Base-by-base conservation (phyloP, 2,888 invertebrate species). In the Ditula angustiorana region DNA sequence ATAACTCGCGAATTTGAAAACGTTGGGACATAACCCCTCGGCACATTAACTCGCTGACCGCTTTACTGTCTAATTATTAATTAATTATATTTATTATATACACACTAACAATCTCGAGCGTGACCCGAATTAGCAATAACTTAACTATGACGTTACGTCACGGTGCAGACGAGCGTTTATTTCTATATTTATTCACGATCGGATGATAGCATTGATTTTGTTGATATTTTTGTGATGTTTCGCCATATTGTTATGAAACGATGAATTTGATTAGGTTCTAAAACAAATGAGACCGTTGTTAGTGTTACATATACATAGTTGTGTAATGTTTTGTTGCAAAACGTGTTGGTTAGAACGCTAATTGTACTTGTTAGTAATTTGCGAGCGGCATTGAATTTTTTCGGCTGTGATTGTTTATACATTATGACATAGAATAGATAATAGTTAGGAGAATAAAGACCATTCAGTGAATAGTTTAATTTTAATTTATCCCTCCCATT, bases 241-340 rank as follows among this genome's bases (percentile, higher is more conserved):
- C 46, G 23, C n/a, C 23, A 30, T 33, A 52, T 33, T 46, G 30
- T 61, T 30, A 52, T 16, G 60, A 60, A 52, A 60, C 28, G 33
- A 0, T 10, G 23, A 30, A 19, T 16, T 58, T 35, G 46, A 44
- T 59, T 19, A 49, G 19, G 35, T 59, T 8, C 35, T 16, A 46
- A 10, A 24, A 58, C 11, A 47, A 13, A 49, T 19, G 49, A 41
- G 59, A 49, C 2, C 8, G 5, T 19, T 47, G 35, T 58, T 61
- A 41, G 44, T 30, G 55, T 41, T 47, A 37, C 28, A 56, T 26
- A 16, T 28, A 13, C 8, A 7, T 7, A 49, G 47, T 57, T 62
- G 56, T 50, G 56, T 16, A 62, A 62, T 30, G 16, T 50, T 57
- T 62, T 49, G 49, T 57, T 56, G 37, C 49, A 41, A 23, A 49